Evolutionary conservation across 1,140 invertebrate genomes (phyloP).

Genomic region (Orius insidiosus): DNA sequence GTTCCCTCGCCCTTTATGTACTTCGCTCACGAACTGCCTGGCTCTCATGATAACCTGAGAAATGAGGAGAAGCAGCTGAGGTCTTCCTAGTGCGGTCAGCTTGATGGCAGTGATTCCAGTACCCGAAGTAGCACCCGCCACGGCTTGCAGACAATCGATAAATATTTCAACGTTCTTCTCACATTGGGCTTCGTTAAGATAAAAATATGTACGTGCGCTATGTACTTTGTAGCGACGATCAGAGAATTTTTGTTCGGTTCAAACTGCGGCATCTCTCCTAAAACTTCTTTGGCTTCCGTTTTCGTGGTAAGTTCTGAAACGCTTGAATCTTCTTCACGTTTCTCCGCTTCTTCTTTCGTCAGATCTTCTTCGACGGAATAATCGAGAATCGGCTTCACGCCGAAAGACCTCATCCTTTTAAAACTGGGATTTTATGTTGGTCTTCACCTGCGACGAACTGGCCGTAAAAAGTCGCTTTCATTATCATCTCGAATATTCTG

Average conservation of each 20-base stretch:
- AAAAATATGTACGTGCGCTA: constrained; percentile 94
- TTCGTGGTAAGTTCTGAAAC: constrained; percentile 5
- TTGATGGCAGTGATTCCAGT: constrained; percentile 96
- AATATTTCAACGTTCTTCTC: constrained; percentile 98
- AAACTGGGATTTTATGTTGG: constrained; percentile 70
- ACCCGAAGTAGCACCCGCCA: constrained; percentile 79
- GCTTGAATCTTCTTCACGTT: constrained; percentile 78
- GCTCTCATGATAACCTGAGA: constrained; percentile 94
- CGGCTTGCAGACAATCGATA: constrained; percentile 85
- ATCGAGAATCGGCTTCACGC: constrained; percentile 95
- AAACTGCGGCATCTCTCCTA: constrained; percentile 53
- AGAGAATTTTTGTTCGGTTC: constrained; percentile 80
- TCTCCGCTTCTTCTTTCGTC: constrained; percentile 66
- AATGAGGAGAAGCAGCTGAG: constrained; percentile 87
- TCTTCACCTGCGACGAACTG: constrained; percentile 96
- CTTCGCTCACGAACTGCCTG: constrained; percentile 76
- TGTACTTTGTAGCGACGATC: constrained; percentile 85
- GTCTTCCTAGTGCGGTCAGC: constrained; percentile 89
- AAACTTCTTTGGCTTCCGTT: constrained; percentile 11
- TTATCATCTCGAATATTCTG: constrained; percentile 60
- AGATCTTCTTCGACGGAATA: constrained; percentile 97
- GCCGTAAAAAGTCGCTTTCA: constrained; percentile 93
- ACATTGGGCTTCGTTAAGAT: constrained; percentile 92
- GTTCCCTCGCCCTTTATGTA: constrained; percentile 60
- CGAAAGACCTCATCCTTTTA: constrained; percentile 72